phyloP scores from a whole-genome alignment of 1,140 invertebrate species.

The Trigoniulus corallinus region DNA sequence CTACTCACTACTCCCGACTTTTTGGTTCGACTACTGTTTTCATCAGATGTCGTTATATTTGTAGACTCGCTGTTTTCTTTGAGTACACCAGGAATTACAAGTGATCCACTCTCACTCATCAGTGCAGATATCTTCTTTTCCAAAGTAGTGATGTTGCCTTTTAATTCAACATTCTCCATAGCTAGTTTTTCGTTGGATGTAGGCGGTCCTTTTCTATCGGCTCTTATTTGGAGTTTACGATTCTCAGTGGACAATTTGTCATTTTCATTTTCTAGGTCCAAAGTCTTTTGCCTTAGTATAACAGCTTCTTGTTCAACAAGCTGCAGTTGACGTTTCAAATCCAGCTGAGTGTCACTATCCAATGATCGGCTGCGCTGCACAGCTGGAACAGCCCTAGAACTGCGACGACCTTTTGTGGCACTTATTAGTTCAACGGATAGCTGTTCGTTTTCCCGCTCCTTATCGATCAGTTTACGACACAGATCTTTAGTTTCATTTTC shows the following conservation, averaged over 20 bases:
- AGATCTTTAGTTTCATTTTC: slow-evolving; percentile 54
- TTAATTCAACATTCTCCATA: slow-evolving; percentile 29
- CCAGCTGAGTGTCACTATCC: slow-evolving; percentile 37
- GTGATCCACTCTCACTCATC: no score
- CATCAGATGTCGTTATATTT: no score
- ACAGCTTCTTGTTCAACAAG: slow-evolving; percentile 51
- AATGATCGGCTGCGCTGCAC: slow-evolving; percentile 28
- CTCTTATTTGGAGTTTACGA: slow-evolving; percentile 34
- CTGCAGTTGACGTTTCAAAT: slow-evolving; percentile 51
- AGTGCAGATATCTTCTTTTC: slow-evolving; percentile 45
- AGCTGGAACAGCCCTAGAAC: slow-evolving; percentile 17
- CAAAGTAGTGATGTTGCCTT: slow-evolving; percentile 40
- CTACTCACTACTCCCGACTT: slow-evolving; percentile 8
- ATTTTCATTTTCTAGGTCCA: slow-evolving; percentile 49
- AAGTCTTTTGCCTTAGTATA: slow-evolving; percentile 42
- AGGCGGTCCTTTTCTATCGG: no score
- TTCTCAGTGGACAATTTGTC: slow-evolving; percentile 53
- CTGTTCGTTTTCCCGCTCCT: slow-evolving; percentile 60
- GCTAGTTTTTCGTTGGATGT: no score
- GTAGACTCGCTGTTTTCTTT: no score
- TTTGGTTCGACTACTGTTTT: no score
- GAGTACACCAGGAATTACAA: no score
- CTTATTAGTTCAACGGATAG: slow-evolving; percentile 46
- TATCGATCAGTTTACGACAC: slow-evolving; percentile 59
- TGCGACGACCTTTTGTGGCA: slow-evolving; percentile 31